Evolutionary conservation across 2,113 vertebrate species (phyloP), one percentile per base, ranked within the genome.

Genomic region (Passer montanus): DNA sequence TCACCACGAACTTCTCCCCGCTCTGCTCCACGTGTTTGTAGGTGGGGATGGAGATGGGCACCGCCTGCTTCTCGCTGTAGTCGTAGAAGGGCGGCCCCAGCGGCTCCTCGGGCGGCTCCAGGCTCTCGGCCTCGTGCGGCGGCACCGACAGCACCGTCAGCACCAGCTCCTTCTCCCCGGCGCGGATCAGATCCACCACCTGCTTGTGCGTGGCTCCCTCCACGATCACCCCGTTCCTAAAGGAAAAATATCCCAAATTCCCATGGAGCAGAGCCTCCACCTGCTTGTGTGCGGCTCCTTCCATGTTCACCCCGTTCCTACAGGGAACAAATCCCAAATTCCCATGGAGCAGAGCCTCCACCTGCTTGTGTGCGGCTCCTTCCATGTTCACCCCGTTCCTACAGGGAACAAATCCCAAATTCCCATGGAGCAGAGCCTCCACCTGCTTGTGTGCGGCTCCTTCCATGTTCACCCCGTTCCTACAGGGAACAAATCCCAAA

Each of bases 11-110:
- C 96, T 99, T 99, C 98, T 99, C 99, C 0, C 98, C 97, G 78
- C 99, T 99, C 97, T 99, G 99, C 97, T 99, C 99, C 97, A 99
- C 99, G 31, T 99, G 99, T 93, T 99, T 99, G 98, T 99, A 99
- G 7, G 99, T 99, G 97, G 99, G 99, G 84, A 99, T 97, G 89
- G 99, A 99, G 97, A 99, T 99, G 97, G 99, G 99, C 88, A 99
- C 99, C 0, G 99, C 99, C 91, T 99, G 99, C 92, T 99, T 99
- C 92, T 99, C 99, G 1, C 98, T 98, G 98, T 99, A 99, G 97
- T 99, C 99, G 11, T 99, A 99, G 97, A 98, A 99, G 5, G 98
- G 98, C 20, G 99, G 98, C n/a, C 99, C 96, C 58, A 98, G 97
- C 7, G 99, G 97, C 66, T 99, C 99, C 14, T 99, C 99, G 5